phyloP scores from a whole-genome alignment of 2,797 vertebrate genomes.

The Anguilla megastoma region DNA sequence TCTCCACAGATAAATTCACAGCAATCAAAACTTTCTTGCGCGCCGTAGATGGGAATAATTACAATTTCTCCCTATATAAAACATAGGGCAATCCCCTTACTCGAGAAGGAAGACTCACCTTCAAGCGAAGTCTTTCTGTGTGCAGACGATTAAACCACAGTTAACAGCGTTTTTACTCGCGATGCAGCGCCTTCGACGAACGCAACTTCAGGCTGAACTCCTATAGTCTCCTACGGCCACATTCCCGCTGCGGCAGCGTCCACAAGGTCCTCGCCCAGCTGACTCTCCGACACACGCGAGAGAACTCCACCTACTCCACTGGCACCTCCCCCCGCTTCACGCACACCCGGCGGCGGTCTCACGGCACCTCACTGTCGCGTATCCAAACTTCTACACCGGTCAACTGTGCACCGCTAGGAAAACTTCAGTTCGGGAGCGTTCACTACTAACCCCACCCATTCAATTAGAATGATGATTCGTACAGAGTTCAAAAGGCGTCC shows the following conservation, averaged over 20 bases:
- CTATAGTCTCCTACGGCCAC: conserved; percentile 57
- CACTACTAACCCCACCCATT: neutral
- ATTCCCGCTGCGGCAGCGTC: conserved; percentile 52
- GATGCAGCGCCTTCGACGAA: neutral
- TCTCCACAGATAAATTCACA: neutral
- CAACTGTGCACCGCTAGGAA: neutral
- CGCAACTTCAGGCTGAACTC: conserved; percentile 10
- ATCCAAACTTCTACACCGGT: conserved; percentile 17
- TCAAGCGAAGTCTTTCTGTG: neutral
- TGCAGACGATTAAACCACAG: neutral
- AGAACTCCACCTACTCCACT: conserved; percentile 20
- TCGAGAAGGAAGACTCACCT: conserved; percentile 13
- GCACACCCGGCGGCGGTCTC: neutral
- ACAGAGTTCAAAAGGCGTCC: neutral
- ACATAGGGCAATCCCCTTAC: neutral
- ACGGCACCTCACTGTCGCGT: neutral
- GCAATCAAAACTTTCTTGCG: conserved; percentile 16
- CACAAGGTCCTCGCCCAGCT: conserved; percentile 29
- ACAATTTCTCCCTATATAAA: neutral
- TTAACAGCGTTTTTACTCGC: conserved; percentile 12
- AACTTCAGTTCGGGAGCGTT: neutral
- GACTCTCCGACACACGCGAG: conserved; percentile 28
- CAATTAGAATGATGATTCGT: neutral
- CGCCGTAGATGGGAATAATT: neutral
- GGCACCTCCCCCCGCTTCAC: conserved; percentile 15